These are phyloP conservation scores for Sebastes minor DNA, from an alignment of 2,797 vertebrate genomes.

Conservation along the genomic window DNA sequence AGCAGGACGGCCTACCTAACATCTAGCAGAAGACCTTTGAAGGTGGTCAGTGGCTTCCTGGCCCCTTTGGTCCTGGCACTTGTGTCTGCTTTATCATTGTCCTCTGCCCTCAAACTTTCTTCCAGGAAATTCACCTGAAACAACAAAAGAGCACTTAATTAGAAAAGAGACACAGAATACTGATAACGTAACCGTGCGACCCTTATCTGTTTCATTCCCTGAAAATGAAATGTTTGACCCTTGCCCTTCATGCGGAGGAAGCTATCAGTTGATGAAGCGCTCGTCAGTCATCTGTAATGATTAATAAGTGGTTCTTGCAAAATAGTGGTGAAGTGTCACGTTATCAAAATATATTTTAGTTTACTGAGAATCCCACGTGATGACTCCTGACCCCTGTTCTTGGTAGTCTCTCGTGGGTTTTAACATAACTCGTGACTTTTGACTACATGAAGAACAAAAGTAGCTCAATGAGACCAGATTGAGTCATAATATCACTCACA, in stretches of 20 bases:
- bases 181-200: conserved; percentile 10
- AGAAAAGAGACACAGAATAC: conserved; percentile 9
- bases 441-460: conserved; percentile 1
- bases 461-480: background rate
- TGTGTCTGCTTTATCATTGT: conserved; percentile 86
- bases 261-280: conserved; percentile 40
- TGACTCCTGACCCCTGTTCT: background rate
- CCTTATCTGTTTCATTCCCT: conserved; percentile 8
- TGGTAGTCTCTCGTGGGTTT: background rate
- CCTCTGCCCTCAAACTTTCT: conserved; percentile 86
- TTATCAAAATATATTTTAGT: conserved; percentile 10
- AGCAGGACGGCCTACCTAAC: conserved; percentile 86
- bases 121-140: conserved; percentile 89
- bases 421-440: conserved; percentile 36
- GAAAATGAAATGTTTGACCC: conserved; percentile 33
- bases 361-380: background rate
- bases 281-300: conserved; percentile 10
- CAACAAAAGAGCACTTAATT: conserved; percentile 52
- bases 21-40: conserved; percentile 92
- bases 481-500: background rate
- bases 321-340: background rate
- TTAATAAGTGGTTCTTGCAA: conserved; percentile 8
- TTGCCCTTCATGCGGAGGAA: conserved; percentile 30
- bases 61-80: conserved; percentile 83
- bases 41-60: conserved; percentile 90